These are phyloP conservation scores for Lerista edwardsae DNA, from an alignment of 2,797 vertebrate species.

Conservation along the genomic window DNA sequence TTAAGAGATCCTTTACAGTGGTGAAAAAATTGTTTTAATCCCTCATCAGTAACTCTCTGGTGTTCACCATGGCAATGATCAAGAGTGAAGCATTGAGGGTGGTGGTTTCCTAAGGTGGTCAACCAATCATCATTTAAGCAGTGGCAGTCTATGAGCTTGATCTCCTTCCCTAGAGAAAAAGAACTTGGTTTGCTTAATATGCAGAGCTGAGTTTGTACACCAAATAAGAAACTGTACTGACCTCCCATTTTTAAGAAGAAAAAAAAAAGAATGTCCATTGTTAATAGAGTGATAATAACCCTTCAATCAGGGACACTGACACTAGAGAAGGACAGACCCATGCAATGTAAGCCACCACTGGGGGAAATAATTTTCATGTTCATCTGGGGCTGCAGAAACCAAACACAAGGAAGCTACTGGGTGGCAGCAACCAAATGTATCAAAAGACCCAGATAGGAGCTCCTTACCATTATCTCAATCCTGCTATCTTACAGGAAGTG, in stretches of 20 bases:
- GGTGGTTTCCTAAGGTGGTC: conserved; percentile 48
- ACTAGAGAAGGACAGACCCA: neutral
- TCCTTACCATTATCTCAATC: neutral
- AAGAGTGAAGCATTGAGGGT: conserved; percentile 63
- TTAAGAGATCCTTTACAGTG: conserved; percentile 64
- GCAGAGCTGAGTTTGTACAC: neutral
- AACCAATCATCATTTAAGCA: conserved; percentile 65
- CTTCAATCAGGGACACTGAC: neutral
- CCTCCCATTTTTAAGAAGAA: neutral
- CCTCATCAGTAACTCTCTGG: conserved; percentile 47
- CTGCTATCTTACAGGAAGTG: too few species aligned
- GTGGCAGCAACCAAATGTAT: neutral
- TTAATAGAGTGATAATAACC: neutral
- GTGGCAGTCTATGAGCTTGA: conserved; percentile 59
- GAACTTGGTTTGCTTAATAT: conserved; percentile 4
- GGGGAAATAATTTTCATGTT: neutral
- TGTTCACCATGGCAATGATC: conserved; percentile 56
- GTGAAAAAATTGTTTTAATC: conserved; percentile 69
- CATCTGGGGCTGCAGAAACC: neutral
- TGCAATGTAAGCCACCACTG: neutral
- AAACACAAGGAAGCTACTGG: neutral
- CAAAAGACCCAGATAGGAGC: neutral
- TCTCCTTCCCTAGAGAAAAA: conserved; percentile 67
- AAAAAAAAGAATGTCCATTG: neutral
- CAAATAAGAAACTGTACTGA: neutral